Evolutionary conservation across 2,888 invertebrate genomes (phyloP), one percentile per base, ranked within the genome.

Genomic region (Imbricaverruca yamaguchii): DNA sequence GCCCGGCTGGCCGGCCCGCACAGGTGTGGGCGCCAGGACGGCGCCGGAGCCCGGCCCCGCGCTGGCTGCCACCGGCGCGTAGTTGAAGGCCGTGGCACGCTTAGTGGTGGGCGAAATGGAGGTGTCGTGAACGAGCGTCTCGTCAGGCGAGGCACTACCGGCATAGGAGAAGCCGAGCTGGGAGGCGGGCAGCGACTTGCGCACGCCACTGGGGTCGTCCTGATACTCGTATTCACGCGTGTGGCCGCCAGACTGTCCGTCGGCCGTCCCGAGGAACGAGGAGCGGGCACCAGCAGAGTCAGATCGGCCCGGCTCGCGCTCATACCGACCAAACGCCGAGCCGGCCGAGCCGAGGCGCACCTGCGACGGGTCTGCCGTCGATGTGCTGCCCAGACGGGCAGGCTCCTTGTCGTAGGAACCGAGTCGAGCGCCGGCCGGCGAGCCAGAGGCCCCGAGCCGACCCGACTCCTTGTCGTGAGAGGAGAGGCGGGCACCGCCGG

Each of bases 11-110:
- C 81, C 39, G 7, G 82, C 82, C 21, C 82, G 82, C 15, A 82
- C 83, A 11, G 82, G 82, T 10, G 83, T 82, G 63, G 82, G 82
- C 12, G 82, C 81, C 23, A 81, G 59, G 10, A 81, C 79, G 23
- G 59, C 77, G 57, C 77, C 82, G 18, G 53, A 61, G 9, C 81
- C 69, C 59, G 74, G 77, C 18, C 39, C 23, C n/a, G 69, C 79
- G 15, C 55, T 18, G 23, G 55, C 8, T 88, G 94, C 93, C 0
- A 95, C 95, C 0, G 95, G 95, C 0, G 95, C 94, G 86, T 95
- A 95, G 86, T 94, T 95, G 85, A 95, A 95, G 0, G 95, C 95
- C 81, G 94, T 88, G 23, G 83, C 84, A 23, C 80, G 82, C 18
- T 53, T 18, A 7, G 53, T 53, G 53, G 74, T 86, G 82, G 90